Conservation (phyloP, 2,113 vertebrate species). For the Dermatemys mawii region DNA sequence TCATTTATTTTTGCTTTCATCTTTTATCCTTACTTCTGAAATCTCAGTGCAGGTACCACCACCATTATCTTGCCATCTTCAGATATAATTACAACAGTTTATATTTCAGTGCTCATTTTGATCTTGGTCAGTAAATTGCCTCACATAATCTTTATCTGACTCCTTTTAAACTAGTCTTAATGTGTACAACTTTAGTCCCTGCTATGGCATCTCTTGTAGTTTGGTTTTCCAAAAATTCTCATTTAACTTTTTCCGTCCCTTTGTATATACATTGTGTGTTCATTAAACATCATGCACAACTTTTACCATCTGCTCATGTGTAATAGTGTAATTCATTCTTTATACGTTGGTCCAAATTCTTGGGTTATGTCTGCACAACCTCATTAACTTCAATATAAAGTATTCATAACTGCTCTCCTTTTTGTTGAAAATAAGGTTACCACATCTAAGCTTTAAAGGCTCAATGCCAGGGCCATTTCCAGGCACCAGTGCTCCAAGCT, state of each 20-base stretch:
- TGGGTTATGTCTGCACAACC: background rate
- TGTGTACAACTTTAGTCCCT: background rate
- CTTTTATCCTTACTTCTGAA: background rate
- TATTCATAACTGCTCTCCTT: background rate
- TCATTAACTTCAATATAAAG: background rate
- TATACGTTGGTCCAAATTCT: background rate
- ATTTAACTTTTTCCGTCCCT: background rate
- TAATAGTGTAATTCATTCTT: background rate
- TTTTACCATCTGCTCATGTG: background rate
- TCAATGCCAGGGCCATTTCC: too few species aligned
- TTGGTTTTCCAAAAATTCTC: background rate
- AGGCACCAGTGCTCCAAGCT: too few species aligned
- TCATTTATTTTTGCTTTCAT: background rate
- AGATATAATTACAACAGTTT: background rate
- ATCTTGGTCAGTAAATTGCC: background rate
- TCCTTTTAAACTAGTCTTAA: background rate
- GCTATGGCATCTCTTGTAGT: background rate
- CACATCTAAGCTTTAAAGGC: background rate
- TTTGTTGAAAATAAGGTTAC: background rate
- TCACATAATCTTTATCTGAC: background rate
- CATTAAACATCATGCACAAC: background rate
- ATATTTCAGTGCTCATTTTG: constrained; percentile 14
- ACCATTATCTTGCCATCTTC: constrained; percentile 8
- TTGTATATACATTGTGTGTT: background rate
- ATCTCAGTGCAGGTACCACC: background rate